These are phyloP conservation scores for Siniperca scherzeri DNA, from an alignment of 2,797 vertebrate species.

Conservation along the genomic window DNA sequence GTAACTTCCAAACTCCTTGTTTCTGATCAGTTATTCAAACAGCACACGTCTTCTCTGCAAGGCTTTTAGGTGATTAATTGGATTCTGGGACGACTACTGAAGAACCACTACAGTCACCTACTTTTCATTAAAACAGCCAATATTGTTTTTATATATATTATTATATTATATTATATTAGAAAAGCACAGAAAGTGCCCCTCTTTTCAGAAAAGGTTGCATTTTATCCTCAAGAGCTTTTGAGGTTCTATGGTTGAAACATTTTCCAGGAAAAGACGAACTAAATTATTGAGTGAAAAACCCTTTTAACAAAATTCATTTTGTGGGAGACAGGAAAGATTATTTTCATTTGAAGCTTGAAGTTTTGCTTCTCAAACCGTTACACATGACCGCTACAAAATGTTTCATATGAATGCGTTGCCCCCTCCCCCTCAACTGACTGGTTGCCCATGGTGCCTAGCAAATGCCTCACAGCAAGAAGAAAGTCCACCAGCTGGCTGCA, in stretches of 20 bases:
- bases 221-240: conserved; percentile 14
- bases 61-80: conserved; percentile 61
- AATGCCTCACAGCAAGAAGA: no score
- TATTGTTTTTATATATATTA: not conserved
- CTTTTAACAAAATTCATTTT: not conserved
- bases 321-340: not conserved
- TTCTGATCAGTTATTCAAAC: conserved; percentile 58
- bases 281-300: conserved; percentile 6
- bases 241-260: not conserved
- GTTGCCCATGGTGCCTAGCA: no score
- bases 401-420: not conserved
- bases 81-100: not conserved
- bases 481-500: no score
- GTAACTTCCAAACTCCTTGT: conserved; percentile 16
- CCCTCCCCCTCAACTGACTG: no score
- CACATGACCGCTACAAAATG: no score
- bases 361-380: not conserved
- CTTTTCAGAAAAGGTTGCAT: not conserved
- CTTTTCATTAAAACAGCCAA: conserved; percentile 9
- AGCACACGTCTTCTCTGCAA: conserved; percentile 8
- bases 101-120: not conserved
- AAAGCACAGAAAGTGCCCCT: not conserved
- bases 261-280: not conserved
- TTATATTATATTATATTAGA: no score
- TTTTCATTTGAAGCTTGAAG: not conserved